phyloP scores from a whole-genome alignment of 2,113 vertebrate genomes.

The Gavialis gangeticus region DNA sequence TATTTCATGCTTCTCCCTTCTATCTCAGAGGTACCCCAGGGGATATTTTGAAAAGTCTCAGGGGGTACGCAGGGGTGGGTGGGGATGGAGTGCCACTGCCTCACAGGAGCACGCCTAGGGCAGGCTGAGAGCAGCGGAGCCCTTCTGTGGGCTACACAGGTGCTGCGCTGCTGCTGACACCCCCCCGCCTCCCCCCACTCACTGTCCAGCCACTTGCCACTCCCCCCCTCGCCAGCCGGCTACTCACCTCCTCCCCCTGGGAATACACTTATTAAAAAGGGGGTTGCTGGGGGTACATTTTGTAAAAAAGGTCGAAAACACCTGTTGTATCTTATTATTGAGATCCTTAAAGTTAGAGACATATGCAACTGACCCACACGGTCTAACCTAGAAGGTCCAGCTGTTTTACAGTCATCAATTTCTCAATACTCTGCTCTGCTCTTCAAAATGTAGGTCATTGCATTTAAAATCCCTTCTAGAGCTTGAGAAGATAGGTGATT shows the following conservation, averaged over 20 bases:
- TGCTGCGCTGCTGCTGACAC: too few species aligned
- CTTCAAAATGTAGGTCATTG: conserved; percentile 54
- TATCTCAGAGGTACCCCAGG: too few species aligned
- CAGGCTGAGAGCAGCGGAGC: too few species aligned
- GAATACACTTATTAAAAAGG: not conserved
- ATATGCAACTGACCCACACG: not conserved
- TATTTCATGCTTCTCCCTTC: not conserved
- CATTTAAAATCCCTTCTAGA: conserved; percentile 3
- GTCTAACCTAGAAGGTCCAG: conserved; percentile 53
- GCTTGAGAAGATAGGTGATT: conserved; percentile 32
- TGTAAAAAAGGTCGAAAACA: too few species aligned
- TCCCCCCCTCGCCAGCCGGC: not conserved
- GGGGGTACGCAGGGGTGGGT: too few species aligned
- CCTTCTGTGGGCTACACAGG: too few species aligned
- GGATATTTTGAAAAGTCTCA: too few species aligned
- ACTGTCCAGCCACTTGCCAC: too few species aligned
- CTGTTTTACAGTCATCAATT: not conserved
- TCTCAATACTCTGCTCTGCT: not conserved
- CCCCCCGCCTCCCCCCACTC: too few species aligned
- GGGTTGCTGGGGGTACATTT: too few species aligned
- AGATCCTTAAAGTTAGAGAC: not conserved
- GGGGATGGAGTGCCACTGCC: too few species aligned
- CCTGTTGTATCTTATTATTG: not conserved
- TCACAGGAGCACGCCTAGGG: too few species aligned
- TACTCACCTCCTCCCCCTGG: not conserved